Conservation (phyloP, 1,140 invertebrate genomes). For the Choristoneura fumiferana region DNA sequence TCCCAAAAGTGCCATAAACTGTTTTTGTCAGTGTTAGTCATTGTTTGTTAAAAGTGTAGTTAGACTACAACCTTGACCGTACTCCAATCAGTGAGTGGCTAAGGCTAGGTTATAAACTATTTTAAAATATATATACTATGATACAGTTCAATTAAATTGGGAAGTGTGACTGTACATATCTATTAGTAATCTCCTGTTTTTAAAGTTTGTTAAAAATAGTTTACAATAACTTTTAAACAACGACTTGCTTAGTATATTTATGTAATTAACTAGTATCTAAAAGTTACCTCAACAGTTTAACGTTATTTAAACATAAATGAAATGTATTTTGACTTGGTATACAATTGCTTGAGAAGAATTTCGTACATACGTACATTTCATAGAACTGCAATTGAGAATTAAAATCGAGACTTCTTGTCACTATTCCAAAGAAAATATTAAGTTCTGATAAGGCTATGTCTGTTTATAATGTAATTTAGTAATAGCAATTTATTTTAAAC, state of each 20-base stretch:
- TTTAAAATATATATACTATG: neutral
- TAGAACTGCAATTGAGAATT: neutral
- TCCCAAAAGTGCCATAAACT: slow-evolving; percentile 42
- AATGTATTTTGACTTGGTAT: neutral
- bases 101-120: slow-evolving; percentile 21
- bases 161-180: slow-evolving; percentile 10
- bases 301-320: neutral
- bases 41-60: slow-evolving; percentile 37
- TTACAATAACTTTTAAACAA: slow-evolving; percentile 1
- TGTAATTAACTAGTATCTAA: slow-evolving; percentile 6
- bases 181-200: too few species aligned
- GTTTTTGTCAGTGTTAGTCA: slow-evolving; percentile 32
- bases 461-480: slow-evolving; percentile 23
- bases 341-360: neutral
- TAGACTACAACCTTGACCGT: slow-evolving; percentile 38
- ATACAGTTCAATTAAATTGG: neutral
- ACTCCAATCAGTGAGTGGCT: slow-evolving; percentile 29
- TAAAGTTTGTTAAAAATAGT: slow-evolving; percentile 5
- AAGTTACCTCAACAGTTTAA: slow-evolving; percentile 13
- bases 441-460: slow-evolving; percentile 23
- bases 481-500: neutral
- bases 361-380: neutral
- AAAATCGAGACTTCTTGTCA: slow-evolving; percentile 17
- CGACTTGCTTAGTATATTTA: neutral
- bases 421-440: slow-evolving; percentile 44